A percentile compares a stretch with the other conserved stretches of the same genome.
phyloP scores from a whole-genome alignment of 2,888 invertebrate species.

The Schrankia costaestrigalis region DNA sequence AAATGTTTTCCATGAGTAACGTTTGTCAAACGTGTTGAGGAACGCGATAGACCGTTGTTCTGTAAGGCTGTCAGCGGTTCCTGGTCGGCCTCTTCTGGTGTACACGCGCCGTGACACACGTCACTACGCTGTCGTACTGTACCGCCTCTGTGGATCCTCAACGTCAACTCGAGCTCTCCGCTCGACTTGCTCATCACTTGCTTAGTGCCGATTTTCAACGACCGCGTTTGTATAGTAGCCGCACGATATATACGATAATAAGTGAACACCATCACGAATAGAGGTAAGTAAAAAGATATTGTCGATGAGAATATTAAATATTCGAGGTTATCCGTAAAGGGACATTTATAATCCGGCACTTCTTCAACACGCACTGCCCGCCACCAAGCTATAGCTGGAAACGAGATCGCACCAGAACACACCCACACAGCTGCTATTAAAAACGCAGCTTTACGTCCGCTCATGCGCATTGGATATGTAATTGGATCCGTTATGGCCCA shows the following conservation, averaged over 20 bases:
- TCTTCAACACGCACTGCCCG: conserved; percentile 91
- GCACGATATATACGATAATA: conserved; percentile 98
- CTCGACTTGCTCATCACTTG: conserved; percentile 92
- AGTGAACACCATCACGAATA: conserved; percentile 98
- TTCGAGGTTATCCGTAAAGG: conserved; percentile 97
- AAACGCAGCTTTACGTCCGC: conserved; percentile 90
- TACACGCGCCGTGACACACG: conserved; percentile 79
- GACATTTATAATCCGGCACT: conserved; percentile 92
- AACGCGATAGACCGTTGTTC: conserved; percentile 87
- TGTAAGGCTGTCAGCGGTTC: conserved; percentile 88
- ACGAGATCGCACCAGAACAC: conserved; percentile 97
- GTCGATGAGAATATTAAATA: conserved; percentile 98
- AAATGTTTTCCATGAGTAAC: conserved; percentile 82
- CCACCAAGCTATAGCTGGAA: conserved; percentile 99
- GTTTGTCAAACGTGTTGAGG: conserved; percentile 84
- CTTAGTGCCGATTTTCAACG: conserved; percentile 94
- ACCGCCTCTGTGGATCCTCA: conserved; percentile 96
- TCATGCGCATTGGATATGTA: conserved; percentile 97
- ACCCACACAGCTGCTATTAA: conserved; percentile 98
- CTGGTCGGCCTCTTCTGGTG: conserved; percentile 84
- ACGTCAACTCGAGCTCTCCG: conserved; percentile 92
- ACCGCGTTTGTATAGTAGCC: conserved; percentile 94
- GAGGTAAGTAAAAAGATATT: conserved; percentile 97
- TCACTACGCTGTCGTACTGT: conserved; percentile 83
- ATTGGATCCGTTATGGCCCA: conserved; percentile 99